phyloP scores from a whole-genome alignment of 2,888 invertebrate species.

The Drosophila affinis region DNA sequence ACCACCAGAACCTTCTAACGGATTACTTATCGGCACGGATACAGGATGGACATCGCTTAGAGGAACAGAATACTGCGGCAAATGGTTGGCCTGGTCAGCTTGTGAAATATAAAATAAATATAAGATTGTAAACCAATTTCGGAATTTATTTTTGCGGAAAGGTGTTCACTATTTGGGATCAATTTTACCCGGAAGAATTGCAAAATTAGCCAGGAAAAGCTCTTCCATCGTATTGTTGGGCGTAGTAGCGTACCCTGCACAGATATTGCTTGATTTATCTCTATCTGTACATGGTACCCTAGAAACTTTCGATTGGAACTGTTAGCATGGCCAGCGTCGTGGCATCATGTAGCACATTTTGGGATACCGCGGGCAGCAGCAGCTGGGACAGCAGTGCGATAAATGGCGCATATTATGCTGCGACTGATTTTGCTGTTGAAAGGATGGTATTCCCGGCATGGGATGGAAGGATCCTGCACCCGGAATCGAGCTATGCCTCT shows the following conservation, averaged over 20 bases:
- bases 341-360: slow-evolving; percentile 68
- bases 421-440: not conserved
- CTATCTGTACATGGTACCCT: slow-evolving; percentile 40
- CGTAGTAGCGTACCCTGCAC: slow-evolving; percentile 51
- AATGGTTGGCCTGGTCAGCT: no score
- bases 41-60: no score
- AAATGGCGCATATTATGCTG: slow-evolving; percentile 23
- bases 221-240: slow-evolving; percentile 15
- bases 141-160: slow-evolving; percentile 17
- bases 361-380: slow-evolving; percentile 52
- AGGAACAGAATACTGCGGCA: no score
- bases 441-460: not conserved
- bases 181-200: slow-evolving; percentile 55
- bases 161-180: not conserved
- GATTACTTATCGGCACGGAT: no score
- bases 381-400: slow-evolving; percentile 35
- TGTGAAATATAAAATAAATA: not conserved
- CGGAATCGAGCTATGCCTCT: no score
- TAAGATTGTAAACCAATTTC: not conserved
- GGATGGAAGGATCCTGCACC: not conserved
- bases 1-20: no score
- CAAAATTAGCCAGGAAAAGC: slow-evolving; percentile 12
- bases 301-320: slow-evolving; percentile 7
- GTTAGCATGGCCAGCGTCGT: slow-evolving; percentile 55
- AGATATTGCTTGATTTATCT: not conserved